Percentiles rank a stretch among this genome's conserved stretches.
These are phyloP conservation scores for Stenotaenia linearis DNA, from an alignment of 2,888 invertebrate species.

Conservation along the genomic window DNA sequence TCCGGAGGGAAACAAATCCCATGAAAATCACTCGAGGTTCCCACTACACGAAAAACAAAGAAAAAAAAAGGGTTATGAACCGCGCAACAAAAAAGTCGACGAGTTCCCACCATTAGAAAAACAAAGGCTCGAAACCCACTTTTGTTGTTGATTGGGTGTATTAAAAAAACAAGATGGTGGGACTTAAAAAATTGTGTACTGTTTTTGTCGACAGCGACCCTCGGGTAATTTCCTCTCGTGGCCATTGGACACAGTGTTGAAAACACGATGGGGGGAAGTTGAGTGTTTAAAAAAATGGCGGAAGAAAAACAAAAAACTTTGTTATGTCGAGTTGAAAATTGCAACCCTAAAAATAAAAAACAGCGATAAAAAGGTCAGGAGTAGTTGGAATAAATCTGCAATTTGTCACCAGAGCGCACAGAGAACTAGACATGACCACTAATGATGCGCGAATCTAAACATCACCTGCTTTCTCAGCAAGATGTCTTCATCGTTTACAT, in stretches of 20 bases:
- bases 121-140: background rate
- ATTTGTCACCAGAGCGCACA: constrained; percentile 10
- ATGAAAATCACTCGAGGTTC: background rate
- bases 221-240: background rate
- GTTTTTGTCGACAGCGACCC: background rate
- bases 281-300: background rate
- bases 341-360: background rate
- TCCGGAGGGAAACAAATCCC: background rate
- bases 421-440: background rate
- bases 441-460: constrained; percentile 8
- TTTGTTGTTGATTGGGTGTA: background rate
- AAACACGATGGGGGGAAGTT: background rate
- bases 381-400: background rate
- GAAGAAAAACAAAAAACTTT: background rate
- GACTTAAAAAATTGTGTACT: background rate
- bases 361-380: background rate
- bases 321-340: background rate
- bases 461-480: background rate
- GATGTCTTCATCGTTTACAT: background rate
- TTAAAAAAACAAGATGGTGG: background rate
- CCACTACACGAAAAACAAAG: constrained; percentile 4
- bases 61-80: constrained; percentile 22
- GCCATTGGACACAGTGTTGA: constrained; percentile 5
- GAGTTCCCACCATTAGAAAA: constrained; percentile 13
- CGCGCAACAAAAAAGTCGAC: background rate